A percentile compares a stretch with the other conserved stretches of the same genome.
These are phyloP conservation scores for Amazonetta brasiliensis DNA, from an alignment of 2,797 vertebrate species.

Conservation along the genomic window DNA sequence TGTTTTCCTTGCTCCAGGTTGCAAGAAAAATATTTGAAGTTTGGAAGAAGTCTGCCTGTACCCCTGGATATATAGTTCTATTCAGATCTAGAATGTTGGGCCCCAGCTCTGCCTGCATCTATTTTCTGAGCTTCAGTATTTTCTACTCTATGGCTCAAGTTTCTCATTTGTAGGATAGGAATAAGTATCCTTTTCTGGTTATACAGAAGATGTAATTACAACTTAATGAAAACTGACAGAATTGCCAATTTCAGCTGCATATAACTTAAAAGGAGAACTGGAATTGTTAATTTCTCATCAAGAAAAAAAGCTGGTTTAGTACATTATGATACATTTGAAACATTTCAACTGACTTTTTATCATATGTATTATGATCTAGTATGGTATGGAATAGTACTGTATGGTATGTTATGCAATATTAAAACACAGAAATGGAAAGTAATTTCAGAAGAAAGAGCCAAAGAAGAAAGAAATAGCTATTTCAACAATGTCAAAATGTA, in stretches of 20 bases:
- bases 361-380: conserved; percentile 11
- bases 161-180: conserved; percentile 45
- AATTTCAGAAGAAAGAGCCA: conserved; percentile 30
- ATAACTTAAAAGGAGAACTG: conserved; percentile 16
- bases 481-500: conserved; percentile 9
- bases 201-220: conserved; percentile 43
- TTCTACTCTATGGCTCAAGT: conserved; percentile 6
- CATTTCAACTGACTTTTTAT: conserved; percentile 47
- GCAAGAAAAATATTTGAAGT: background rate
- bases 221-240: conserved; percentile 45
- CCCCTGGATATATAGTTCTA: fast-evolving
- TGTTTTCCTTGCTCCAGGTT: background rate
- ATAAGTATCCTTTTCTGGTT: conserved; percentile 1
- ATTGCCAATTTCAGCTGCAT: conserved; percentile 40
- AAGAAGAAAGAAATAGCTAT: conserved; percentile 18
- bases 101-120: background rate
- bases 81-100: background rate
- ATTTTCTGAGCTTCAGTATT: conserved; percentile 13
- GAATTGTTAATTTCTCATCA: conserved; percentile 59
- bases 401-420: conserved; percentile 14
- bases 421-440: conserved; percentile 41
- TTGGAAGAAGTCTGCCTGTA: fast-evolving
- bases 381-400: background rate
- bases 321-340: background rate
- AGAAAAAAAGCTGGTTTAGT: conserved; percentile 8